These are phyloP conservation scores for Dreissena rostriformis DNA, from an alignment of 1,140 invertebrate species.

Conservation along the genomic window DNA sequence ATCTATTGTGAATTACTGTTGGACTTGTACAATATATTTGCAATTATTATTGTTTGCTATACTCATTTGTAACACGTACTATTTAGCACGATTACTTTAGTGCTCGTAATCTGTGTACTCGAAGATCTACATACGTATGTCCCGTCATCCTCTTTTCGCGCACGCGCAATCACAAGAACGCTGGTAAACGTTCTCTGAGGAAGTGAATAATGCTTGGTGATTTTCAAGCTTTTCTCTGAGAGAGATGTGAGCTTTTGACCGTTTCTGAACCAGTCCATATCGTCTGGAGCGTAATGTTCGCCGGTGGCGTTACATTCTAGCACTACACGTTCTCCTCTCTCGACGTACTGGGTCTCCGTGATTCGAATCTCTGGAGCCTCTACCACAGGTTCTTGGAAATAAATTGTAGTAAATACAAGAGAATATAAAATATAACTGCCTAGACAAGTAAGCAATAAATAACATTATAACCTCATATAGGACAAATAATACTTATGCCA, in stretches of 20 bases:
- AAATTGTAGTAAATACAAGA: neutral
- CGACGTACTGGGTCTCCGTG: slow-evolving; percentile 66
- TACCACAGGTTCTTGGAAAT: slow-evolving; percentile 27
- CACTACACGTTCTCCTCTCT: slow-evolving; percentile 65
- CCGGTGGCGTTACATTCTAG: slow-evolving; percentile 73
- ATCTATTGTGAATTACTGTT: neutral
- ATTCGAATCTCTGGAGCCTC: slow-evolving; percentile 69
- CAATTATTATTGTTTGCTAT: neutral
- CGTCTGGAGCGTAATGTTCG: slow-evolving; percentile 68
- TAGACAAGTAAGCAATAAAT: too few species aligned
- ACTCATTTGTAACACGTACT: slow-evolving; percentile 57
- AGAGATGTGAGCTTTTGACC: slow-evolving; percentile 67
- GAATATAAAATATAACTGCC: too few species aligned
- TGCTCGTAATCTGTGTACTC: slow-evolving; percentile 65
- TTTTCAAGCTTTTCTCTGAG: slow-evolving; percentile 52
- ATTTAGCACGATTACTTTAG: slow-evolving; percentile 69
- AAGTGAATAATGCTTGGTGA: slow-evolving; percentile 64
- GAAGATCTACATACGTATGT: slow-evolving; percentile 72
- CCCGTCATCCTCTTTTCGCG: slow-evolving; percentile 67
- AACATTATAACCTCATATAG: too few species aligned
- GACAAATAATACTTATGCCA: too few species aligned
- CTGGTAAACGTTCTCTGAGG: slow-evolving; percentile 68
- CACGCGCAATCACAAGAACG: slow-evolving; percentile 66
- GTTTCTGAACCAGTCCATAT: slow-evolving; percentile 76
- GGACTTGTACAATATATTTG: neutral